Conservation (phyloP, 2,888 invertebrate species). For the Agrilus mali region DNA sequence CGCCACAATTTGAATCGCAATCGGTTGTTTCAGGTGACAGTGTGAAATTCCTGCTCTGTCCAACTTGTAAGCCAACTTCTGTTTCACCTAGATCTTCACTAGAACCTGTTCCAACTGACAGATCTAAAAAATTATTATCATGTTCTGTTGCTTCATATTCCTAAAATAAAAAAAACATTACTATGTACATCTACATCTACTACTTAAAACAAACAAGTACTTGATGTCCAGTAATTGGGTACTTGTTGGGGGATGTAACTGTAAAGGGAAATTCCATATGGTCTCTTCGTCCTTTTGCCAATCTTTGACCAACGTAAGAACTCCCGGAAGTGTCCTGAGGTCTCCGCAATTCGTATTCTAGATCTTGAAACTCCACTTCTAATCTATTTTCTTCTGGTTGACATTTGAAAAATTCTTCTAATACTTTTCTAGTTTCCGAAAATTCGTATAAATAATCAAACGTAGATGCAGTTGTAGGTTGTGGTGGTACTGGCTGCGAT, state of each 20-base stretch:
- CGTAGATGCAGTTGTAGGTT: constrained; percentile 24
- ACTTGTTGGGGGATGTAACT: constrained; percentile 46
- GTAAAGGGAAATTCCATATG: constrained; percentile 31
- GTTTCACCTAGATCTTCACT: constrained; percentile 54
- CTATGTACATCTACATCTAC: background rate
- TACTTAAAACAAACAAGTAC: background rate
- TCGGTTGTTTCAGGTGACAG: constrained; percentile 88
- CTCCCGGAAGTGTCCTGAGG: constrained; percentile 50
- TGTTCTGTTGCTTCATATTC: constrained; percentile 39
- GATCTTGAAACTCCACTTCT: constrained; percentile 46
- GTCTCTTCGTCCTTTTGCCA: constrained; percentile 46
- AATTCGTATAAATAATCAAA: constrained; percentile 87
- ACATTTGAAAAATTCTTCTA: constrained; percentile 85
- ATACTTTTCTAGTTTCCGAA: constrained; percentile 81
- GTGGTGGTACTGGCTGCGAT: constrained; percentile 8
- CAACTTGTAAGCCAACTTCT: constrained; percentile 48
- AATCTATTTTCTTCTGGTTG: constrained; percentile 51
- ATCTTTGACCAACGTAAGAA: constrained; percentile 63
- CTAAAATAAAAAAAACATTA: constrained; percentile 20
- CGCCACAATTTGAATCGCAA: constrained; percentile 79
- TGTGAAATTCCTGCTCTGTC: constrained; percentile 73
- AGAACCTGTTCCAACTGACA: constrained; percentile 48
- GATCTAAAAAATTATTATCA: constrained; percentile 45
- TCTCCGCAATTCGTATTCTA: constrained; percentile 66
- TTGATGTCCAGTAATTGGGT: constrained; percentile 35